phyloP scores from a whole-genome alignment of 2,113 vertebrate species.

The Pseudopodoces humilis region DNA sequence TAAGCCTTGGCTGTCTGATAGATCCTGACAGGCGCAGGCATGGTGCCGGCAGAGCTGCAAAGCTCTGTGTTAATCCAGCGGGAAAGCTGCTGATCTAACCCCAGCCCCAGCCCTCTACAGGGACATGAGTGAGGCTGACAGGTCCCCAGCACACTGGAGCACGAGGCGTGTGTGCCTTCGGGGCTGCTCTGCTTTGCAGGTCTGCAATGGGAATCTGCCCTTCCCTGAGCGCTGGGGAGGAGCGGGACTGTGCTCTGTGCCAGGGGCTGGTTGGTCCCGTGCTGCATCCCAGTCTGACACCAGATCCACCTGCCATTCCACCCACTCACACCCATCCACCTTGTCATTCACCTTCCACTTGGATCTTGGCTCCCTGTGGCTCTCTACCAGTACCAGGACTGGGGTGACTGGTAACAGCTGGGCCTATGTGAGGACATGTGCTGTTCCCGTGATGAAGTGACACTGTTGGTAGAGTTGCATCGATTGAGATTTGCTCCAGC shows the following conservation, averaged over 20 bases:
- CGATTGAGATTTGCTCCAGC: fast-evolving
- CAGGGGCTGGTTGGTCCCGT: fast-evolving
- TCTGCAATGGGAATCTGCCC: background rate
- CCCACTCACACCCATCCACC: background rate
- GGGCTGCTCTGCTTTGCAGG: background rate
- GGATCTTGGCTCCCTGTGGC: background rate
- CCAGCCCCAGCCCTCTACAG: background rate
- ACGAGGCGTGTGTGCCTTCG: fast-evolving
- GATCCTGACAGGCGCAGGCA: background rate
- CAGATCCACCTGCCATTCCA: fast-evolving
- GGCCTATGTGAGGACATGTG: background rate
- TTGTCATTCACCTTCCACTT: background rate
- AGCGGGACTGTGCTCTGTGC: background rate
- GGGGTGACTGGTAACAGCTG: background rate
- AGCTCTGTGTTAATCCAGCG: background rate
- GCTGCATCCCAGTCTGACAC: background rate
- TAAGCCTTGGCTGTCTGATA: constrained; percentile 6
- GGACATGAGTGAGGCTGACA: background rate
- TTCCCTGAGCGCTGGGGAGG: fast-evolving
- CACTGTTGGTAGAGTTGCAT: fast-evolving
- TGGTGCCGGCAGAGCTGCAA: background rate
- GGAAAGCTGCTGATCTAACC: constrained; percentile 11
- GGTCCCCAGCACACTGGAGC: background rate
- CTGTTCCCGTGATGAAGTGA: fast-evolving
- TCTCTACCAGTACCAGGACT: background rate